Base-by-base conservation (phyloP, 2,797 vertebrate species). In the Danio albolineatus region DNA sequence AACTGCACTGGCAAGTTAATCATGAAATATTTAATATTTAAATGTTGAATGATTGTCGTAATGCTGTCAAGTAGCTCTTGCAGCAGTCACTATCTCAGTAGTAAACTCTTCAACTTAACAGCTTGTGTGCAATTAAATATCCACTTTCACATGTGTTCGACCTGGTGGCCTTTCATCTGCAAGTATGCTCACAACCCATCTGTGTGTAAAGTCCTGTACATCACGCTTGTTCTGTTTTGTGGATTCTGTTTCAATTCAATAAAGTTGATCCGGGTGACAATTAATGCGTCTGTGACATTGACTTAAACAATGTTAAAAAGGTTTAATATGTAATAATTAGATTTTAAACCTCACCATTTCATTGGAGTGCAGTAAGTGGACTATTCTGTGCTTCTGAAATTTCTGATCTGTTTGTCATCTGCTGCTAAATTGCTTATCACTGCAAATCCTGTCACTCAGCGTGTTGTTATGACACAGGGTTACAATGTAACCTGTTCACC, bases 21-120 rank as follows among this genome's bases (percentile, higher is more conserved):
- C 51, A 78, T 74, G 44, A 39, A 54, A 87, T 70, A 83, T 83
- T 84, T 83, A 78, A 83, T 78, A 70, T 82, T 86, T 86, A 86
- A 81, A 83, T 84, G 75, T 81, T 80, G 10, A 78, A 44, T 81
- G 41, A 76, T 83, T 70, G 21, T 86, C 39, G 53, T 38, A 28
- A n/a, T 19, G 39, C 36, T 10, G 8, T 19, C 7, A 16, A 69
- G 14, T 60, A 73, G n/a, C 14, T 28, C 8, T 16, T 78, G 60
- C 38, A 56, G 46, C 61, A 4, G 28, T 39, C 61, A 10, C 43
- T 9, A 43, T 17, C 8, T 6, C 57, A 78, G 41, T 28, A 5
- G 54, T 38, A 8, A 66, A 43, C 14, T 13, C 13, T 5, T 56
- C 8, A 28, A 10, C 13, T 65, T n/a, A 17, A n/a, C 14, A 12